Evolutionary conservation across 2,797 vertebrate species (phyloP), one percentile per base, ranked within the genome.

Genomic region (Typhlichthys subterraneus): DNA sequence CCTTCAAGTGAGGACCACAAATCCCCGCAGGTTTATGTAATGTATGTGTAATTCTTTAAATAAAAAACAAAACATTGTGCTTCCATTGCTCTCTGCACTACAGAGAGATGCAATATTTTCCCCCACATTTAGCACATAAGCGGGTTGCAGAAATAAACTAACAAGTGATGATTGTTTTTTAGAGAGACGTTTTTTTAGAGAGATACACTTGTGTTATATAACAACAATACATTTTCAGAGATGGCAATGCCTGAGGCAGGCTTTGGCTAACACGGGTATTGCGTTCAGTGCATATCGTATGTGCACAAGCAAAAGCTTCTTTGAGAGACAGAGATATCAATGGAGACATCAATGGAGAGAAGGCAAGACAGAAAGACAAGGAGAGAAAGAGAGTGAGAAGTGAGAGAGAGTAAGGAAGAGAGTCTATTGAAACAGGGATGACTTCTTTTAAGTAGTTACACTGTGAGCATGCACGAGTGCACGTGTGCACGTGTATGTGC

Each of bases 351-450:
- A 38, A 23, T 5, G 29, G 56, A 12, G 14, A 33, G 65, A 17
- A 57, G 57, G 2, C 45, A 48, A 17, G 23, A 3, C 23, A 23
- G 23, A 23, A 23, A 23, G 23, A 23, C 23, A 23, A 23, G 23
- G 53, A 57, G 13, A 56, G 52, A 45, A 1, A 9, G 6, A n/a
- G 53, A 45, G 2, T 17, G 29, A 17, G 12, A 29, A 69, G 33
- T 72, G 38, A 65, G 48, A 14, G 58, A 46, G 49, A 10, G 49
- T n/a, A 11, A 69, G 5, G 55, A 31, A 53, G 33, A 47, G 55
- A 47, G 50, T 23, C 12, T 65, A 29, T 65, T 58, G 59, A 63
- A 62, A 58, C 19, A 12, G 23, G 51, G 50, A 70, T 59, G 19
- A 31, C 60, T 60, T 57, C 13, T 15, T 48, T 54, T 17, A 29